Conservation (phyloP, 2,797 vertebrate species). For the Catostomus latipinnis region DNA sequence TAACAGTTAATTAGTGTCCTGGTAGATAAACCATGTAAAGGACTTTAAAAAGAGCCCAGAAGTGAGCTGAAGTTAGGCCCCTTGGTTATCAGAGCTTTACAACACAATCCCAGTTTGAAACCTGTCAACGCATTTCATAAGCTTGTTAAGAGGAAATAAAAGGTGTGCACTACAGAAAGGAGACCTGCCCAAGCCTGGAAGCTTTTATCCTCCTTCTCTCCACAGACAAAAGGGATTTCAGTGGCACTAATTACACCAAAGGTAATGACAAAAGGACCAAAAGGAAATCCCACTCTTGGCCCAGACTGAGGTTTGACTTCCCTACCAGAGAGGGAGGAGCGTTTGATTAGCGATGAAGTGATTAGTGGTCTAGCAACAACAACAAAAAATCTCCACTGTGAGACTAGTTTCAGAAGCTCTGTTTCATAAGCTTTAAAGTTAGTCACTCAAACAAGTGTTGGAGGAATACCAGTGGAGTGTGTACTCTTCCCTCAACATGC, state of each 20-base stretch:
- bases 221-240: slow-evolving; percentile 74
- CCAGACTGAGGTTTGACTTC: slow-evolving; percentile 47
- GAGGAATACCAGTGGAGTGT: neutral
- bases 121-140: slow-evolving; percentile 57
- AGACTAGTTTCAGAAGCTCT: slow-evolving; percentile 5
- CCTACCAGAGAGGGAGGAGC: slow-evolving; percentile 12
- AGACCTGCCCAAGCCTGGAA: slow-evolving; percentile 48
- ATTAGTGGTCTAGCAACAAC: slow-evolving; percentile 57
- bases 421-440: slow-evolving; percentile 22
- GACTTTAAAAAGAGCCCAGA: slow-evolving; percentile 22
- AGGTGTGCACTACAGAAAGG: slow-evolving; percentile 74
- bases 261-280: slow-evolving; percentile 68
- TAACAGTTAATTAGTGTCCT: slow-evolving; percentile 77
- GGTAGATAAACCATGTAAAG: slow-evolving; percentile 67
- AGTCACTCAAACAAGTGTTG: slow-evolving; percentile 1
- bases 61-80: slow-evolving; percentile 42
- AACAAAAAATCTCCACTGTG: slow-evolving; percentile 21
- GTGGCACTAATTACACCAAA: slow-evolving; percentile 73
- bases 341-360: slow-evolving; percentile 64
- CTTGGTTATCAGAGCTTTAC: slow-evolving; percentile 70
- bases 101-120: slow-evolving; percentile 60
- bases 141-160: slow-evolving; percentile 77
- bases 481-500: neutral
- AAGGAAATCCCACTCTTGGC: slow-evolving; percentile 64
- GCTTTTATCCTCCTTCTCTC: slow-evolving; percentile 70